A percentile compares a stretch with the other conserved stretches of the same genome.
phyloP scores from a whole-genome alignment of 2,888 invertebrate genomes.

The Eueremaeus valkanovi region DNA sequence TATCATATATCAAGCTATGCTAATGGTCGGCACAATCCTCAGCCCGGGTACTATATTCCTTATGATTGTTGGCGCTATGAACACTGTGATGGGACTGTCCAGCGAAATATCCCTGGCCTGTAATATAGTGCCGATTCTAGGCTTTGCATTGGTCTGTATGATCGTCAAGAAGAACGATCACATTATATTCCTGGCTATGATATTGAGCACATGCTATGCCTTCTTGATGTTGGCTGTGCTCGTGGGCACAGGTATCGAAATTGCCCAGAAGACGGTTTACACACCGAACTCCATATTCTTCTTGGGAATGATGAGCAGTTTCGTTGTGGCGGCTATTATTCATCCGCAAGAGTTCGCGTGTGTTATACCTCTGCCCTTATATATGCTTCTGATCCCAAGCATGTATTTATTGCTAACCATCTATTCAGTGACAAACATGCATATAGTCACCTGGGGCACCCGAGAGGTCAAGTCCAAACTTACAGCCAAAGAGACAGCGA shows the following conservation, averaged over 20 bases:
- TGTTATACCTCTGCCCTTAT: constrained; percentile 69
- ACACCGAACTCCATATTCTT: constrained; percentile 70
- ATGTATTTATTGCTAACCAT: constrained; percentile 90
- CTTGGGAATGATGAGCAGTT: constrained; percentile 75
- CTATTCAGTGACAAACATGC: constrained; percentile 86
- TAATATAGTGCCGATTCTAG: constrained; percentile 82
- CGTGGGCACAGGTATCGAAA: constrained; percentile 65
- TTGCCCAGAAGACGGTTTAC: constrained; percentile 63
- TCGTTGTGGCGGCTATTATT: constrained; percentile 91
- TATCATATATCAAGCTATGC: constrained; percentile 54
- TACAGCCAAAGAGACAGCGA: constrained; percentile 33
- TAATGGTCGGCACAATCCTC: constrained; percentile 70
- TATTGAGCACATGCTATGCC: constrained; percentile 91
- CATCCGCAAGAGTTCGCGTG: constrained; percentile 83
- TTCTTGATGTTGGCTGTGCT: constrained; percentile 99
- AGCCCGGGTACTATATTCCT: constrained; percentile 78
- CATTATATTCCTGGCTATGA: constrained; percentile 85
- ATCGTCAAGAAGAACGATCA: constrained; percentile 57
- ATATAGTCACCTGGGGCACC: constrained; percentile 92
- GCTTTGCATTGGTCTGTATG: constrained; percentile 66
- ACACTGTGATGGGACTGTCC: constrained; percentile 62
- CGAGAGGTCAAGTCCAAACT: constrained; percentile 63
- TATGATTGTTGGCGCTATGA: constrained; percentile 76
- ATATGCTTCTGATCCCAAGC: constrained; percentile 86
- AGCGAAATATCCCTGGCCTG: constrained; percentile 71